These are phyloP conservation scores for Anoplolepis gracilipes DNA, from an alignment of 1,140 invertebrate genomes.

Conservation along the genomic window DNA sequence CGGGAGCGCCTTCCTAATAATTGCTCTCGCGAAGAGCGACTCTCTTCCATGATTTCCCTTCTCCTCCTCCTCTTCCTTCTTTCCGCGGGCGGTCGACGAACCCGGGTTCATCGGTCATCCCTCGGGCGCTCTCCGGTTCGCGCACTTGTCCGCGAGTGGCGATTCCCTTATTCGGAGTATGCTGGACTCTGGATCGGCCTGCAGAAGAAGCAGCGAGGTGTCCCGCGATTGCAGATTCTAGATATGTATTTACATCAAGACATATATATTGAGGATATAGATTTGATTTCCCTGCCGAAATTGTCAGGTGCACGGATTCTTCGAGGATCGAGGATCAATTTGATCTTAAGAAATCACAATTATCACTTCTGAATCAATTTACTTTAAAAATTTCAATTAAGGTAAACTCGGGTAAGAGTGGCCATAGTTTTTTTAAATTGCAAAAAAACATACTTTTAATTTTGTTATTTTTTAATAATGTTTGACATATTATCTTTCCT, in stretches of 20 bases:
- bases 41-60: slow-evolving; percentile 58
- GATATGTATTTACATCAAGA: background rate
- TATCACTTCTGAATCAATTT: background rate
- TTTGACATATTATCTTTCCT: too few species aligned
- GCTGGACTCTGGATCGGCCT: slow-evolving; percentile 37
- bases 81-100: slow-evolving; percentile 74
- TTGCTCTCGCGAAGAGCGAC: slow-evolving; percentile 48
- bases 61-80: background rate
- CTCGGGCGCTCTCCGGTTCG: slow-evolving; percentile 73
- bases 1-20: too few species aligned
- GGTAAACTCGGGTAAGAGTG: too few species aligned
- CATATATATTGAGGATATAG: background rate
- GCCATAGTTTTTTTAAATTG: too few species aligned
- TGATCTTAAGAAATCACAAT: background rate
- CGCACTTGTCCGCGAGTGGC: slow-evolving; percentile 80
- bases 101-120: slow-evolving; percentile 80
- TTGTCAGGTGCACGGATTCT: background rate
- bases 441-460: too few species aligned
- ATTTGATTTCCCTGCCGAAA: background rate
- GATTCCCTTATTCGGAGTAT: slow-evolving; percentile 82
- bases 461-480: too few species aligned
- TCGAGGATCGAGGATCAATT: background rate
- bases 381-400: background rate
- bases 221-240: background rate
- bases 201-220: slow-evolving; percentile 34